Conservation (phyloP, 2,797 vertebrate genomes). For the Galago senegalensis region DNA sequence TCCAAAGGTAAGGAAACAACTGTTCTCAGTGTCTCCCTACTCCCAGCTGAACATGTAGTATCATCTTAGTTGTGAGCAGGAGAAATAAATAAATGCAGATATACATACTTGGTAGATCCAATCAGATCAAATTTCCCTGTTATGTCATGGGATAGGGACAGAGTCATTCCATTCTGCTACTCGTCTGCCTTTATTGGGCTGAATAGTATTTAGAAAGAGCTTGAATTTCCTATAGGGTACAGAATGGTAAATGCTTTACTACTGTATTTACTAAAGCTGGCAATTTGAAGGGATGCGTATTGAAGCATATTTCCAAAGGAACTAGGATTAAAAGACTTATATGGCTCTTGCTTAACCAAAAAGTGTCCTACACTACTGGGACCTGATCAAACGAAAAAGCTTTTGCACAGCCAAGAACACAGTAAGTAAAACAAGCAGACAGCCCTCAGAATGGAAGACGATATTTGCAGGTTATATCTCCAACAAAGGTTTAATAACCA, state of each 20-base stretch:
- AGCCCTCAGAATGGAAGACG: no score
- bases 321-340: conserved; percentile 12
- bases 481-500: no score
- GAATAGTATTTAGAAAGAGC: neutral
- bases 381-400: no score
- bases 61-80: neutral
- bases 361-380: neutral
- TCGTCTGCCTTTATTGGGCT: neutral
- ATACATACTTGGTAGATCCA: neutral
- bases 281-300: neutral
- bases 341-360: conserved; percentile 2
- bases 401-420: no score
- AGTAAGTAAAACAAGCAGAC: no score
- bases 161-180: neutral
- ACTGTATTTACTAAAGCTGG: neutral
- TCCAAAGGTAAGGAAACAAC: neutral
- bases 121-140: neutral
- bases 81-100: neutral
- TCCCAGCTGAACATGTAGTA: neutral
- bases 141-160: neutral
- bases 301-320: neutral
- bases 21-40: neutral
- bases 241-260: neutral
- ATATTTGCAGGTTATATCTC: no score
- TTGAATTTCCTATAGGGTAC: neutral